Evolutionary conservation across 2,888 invertebrate species (phyloP), one percentile per base, ranked within the genome.

Genomic region (Ellobium chinense): DNA sequence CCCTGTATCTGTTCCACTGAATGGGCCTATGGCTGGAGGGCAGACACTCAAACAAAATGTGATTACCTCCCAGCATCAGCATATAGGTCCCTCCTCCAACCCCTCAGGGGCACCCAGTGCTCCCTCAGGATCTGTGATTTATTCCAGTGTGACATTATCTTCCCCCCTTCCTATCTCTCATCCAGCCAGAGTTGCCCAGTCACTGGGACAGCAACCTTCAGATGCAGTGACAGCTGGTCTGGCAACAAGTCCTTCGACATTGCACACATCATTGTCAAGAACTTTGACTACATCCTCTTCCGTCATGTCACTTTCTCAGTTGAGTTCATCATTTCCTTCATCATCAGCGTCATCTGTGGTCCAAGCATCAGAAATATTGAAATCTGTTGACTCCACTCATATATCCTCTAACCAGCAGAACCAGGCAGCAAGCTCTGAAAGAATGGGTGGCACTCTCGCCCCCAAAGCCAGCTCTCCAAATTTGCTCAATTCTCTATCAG

Each of bases 401-500:
- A 29, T 70, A 56, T 27, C 65, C 24, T 46, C 66, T 46, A 37
- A 65, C 66, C 63, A 54, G 21, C 63, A 82, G 46, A 58, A 34
- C n/a, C 70, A 80, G 74, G 81, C 81, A 70, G 75, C 81, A 75
- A 78, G 65, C 37, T 77, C 76, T 37, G 65, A 65, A 18, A 36
- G 29, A 36, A 39, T 37, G 5, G 14, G 27, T 54, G 70, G 56
- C 12, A 77, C 12, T 65, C 29, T 66, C 46, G 70, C 76, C 54
- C 66, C 46, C 36, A 76, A 75, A 70, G 62, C 70, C 29, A 72
- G 46, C 65, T 63, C 81, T 54, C 58, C 66, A 54, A 62, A 66
- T 78, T 84, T 82, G 82, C 84, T 84, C 81, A 84, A 82, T 73
- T 81, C 84, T 18, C 76, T 82, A 34, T 66, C 78, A 46, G 62